phyloP scores from a whole-genome alignment of 2,888 invertebrate species.

The Rhynchonema sp. region DNA sequence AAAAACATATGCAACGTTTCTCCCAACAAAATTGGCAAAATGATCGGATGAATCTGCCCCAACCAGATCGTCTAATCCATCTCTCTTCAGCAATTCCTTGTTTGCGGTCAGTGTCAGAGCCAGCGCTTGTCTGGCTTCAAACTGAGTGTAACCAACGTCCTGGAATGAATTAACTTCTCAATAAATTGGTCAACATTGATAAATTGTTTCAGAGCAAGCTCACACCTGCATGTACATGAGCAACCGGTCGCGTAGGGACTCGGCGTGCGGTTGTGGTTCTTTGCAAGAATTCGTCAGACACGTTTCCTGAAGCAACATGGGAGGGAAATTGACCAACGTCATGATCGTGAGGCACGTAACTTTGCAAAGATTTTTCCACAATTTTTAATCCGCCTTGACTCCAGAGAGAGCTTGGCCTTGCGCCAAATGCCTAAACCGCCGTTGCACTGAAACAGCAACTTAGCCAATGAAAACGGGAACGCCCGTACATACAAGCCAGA shows the following conservation, averaged over 20 bases:
- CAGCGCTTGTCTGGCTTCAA: background rate
- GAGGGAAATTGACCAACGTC: background rate
- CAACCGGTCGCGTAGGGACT: background rate
- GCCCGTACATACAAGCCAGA: too few species aligned
- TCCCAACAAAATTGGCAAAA: background rate
- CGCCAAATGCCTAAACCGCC: too few species aligned
- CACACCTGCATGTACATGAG: background rate
- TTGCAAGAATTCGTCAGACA: background rate
- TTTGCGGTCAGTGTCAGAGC: background rate
- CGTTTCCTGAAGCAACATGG: background rate
- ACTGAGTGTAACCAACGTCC: background rate
- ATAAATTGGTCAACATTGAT: too few species aligned
- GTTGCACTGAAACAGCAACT: too few species aligned
- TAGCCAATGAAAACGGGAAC: too few species aligned
- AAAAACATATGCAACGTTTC: background rate
- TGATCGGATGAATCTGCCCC: background rate
- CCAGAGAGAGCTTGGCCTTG: too few species aligned
- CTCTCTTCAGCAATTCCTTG: background rate
- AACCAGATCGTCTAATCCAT: background rate
- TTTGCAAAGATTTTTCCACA: too few species aligned
- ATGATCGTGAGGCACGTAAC: too few species aligned
- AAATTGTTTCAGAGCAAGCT: too few species aligned
- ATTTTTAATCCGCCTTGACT: too few species aligned
- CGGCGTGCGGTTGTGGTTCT: background rate
- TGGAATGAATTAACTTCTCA: too few species aligned